Evolutionary conservation across 2,888 invertebrate genomes (phyloP), one percentile per base, ranked within the genome.

Genomic region (Cheilosia impressa): DNA sequence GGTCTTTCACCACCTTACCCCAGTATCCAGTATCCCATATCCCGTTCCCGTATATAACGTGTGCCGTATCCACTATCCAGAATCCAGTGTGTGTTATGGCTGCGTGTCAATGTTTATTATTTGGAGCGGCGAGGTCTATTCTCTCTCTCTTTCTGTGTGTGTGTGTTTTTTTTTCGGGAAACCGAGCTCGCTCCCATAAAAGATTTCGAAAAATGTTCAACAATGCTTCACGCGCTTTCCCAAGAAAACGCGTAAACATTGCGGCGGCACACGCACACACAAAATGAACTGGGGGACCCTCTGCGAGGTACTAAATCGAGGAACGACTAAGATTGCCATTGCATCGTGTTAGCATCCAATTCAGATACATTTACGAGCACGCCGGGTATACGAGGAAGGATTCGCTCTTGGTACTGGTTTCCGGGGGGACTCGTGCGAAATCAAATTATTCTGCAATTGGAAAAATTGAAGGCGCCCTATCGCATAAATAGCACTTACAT

Each of bases 21-120:
- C 31, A 5, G 9, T 24, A 22, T 38, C n/a, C 45, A n/a, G 58
- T n/a, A 41, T 34, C 45, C 43, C 66, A 41, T 71, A 38, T 60
- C 22, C 41, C 4, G 0, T 27, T 27, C 6, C 27, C 5, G 41
- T 43, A 27, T n/a, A n/a, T n/a, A n/a, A n/a, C n/a, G n/a, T n/a
- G n/a, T 27, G 27, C 27, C 6, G 27, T 27, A n/a, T n/a, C n/a
- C n/a, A n/a, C n/a, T n/a, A n/a, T n/a, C 27, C 27, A 27, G 7
- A 4, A 27, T 19, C 17, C 52, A 22, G 50, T 38, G 53, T 72
- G n/a, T 83, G 73, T 83, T 83, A 68, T 83, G 83, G 45, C 68
- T 78, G 83, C 62, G 68, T 50, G 45, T 31, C 65, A 60, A 69
- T 81, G 85, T 85, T 85, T 85, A 85, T 85, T 85, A 76, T 85